Conservation (phyloP, 2,113 vertebrate species). For the Ginglymostoma cirratum region DNA sequence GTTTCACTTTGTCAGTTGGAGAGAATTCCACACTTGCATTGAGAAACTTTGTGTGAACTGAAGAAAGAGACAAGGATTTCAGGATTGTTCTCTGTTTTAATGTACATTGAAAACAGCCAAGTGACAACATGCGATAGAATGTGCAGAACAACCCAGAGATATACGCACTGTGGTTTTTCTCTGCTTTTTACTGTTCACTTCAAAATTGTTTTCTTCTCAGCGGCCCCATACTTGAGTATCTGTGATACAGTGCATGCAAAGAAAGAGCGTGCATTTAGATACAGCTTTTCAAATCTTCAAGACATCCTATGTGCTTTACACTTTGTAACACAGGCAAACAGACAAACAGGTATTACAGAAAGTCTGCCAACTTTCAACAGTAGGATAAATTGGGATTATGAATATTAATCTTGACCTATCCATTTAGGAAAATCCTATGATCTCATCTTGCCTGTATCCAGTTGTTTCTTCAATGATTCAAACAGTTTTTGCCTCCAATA, state of each 20-base stretch:
- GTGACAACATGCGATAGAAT: not conserved
- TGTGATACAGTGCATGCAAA: not conserved
- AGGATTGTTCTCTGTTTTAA: not conserved
- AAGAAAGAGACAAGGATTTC: not conserved
- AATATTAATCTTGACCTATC: not conserved
- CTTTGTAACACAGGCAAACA: not conserved
- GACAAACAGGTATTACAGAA: not conserved
- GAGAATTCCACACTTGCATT: not conserved
- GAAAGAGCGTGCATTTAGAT: slow-evolving; percentile 1
- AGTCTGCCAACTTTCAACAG: not conserved
- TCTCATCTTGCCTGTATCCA: not conserved
- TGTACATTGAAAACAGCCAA: not conserved
- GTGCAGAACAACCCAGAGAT: not conserved
- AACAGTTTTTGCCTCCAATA: not conserved
- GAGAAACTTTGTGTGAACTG: not conserved
- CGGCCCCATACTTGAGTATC: not conserved
- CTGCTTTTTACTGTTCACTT: not conserved
- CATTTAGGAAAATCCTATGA: not conserved
- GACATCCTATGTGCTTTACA: not conserved
- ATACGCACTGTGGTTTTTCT: not conserved
- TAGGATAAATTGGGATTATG: not conserved
- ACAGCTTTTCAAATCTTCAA: not conserved
- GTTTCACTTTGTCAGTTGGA: not conserved
- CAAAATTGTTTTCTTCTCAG: not conserved
- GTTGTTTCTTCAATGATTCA: not conserved